Evolutionary conservation across 2,797 vertebrate genomes (phyloP).

Genomic region (Yasuhikotakia modesta): DNA sequence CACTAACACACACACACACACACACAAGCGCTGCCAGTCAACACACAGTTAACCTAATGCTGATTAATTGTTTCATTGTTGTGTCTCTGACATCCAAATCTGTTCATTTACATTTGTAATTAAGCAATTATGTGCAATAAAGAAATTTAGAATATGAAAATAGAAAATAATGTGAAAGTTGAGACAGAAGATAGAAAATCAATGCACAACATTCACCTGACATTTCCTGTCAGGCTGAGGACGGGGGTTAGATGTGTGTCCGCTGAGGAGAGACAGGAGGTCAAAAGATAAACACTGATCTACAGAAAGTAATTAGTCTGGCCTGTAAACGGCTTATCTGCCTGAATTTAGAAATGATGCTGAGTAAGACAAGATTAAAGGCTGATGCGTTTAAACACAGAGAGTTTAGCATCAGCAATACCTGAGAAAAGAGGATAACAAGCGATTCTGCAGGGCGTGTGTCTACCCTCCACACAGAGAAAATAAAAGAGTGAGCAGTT

Average conservation of each 20-base stretch:
- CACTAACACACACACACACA: no score
- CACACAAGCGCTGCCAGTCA: slow-evolving; percentile 82
- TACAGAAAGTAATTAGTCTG: slow-evolving; percentile 78
- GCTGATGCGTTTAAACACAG: slow-evolving; percentile 71
- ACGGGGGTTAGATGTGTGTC: slow-evolving; percentile 18
- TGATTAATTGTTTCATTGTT: slow-evolving; percentile 85
- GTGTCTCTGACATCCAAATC: slow-evolving; percentile 78
- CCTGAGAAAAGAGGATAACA: slow-evolving; percentile 57
- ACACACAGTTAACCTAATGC: slow-evolving; percentile 68
- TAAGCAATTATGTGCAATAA: slow-evolving; percentile 83
- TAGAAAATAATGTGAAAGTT: slow-evolving; percentile 72
- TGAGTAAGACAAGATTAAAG: slow-evolving; percentile 81
- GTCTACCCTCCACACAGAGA: slow-evolving; percentile 21
- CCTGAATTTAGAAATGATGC: slow-evolving; percentile 74
- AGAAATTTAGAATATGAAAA: slow-evolving; percentile 79
- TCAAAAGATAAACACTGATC: slow-evolving; percentile 80
- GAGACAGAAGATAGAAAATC: slow-evolving; percentile 61
- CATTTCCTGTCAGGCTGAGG: slow-evolving; percentile 18
- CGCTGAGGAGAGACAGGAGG: slow-evolving; percentile 69
- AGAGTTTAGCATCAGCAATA: slow-evolving; percentile 74
- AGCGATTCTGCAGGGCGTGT: slow-evolving; percentile 48
- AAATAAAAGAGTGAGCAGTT: slow-evolving; percentile 15
- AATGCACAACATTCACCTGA: slow-evolving; percentile 7
- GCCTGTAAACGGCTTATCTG: slow-evolving; percentile 79
- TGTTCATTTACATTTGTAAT: slow-evolving; percentile 84